phyloP scores from a whole-genome alignment of 1,140 invertebrate species.

The Heliconius nattereri region DNA sequence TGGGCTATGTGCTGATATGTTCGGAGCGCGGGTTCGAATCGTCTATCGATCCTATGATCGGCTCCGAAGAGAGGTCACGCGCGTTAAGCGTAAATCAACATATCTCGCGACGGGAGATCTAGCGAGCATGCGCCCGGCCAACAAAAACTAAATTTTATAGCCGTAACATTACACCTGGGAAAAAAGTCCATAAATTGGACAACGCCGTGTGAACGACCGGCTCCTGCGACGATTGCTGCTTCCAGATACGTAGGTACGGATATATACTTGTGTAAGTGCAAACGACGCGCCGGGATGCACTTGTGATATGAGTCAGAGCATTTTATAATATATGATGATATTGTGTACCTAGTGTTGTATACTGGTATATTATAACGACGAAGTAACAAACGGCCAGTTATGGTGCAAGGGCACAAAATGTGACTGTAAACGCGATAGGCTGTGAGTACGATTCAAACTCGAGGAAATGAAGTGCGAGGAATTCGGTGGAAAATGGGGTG shows the following conservation, averaged over 20 bases:
- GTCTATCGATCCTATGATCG: slow-evolving; percentile 79
- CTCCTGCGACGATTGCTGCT: slow-evolving; percentile 31
- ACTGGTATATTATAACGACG: no score
- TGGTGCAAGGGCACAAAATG: no score
- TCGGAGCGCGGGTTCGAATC: slow-evolving; percentile 70
- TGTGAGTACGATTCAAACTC: no score
- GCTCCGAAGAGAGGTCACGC: slow-evolving; percentile 74
- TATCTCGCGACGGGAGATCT: slow-evolving; percentile 79
- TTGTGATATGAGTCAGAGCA: background rate
- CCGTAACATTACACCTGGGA: slow-evolving; percentile 75
- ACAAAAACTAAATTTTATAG: slow-evolving; percentile 78
- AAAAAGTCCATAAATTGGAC: slow-evolving; percentile 76
- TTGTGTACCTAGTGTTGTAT: no score
- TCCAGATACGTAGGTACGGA: slow-evolving; percentile 23
- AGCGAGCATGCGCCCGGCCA: slow-evolving; percentile 68
- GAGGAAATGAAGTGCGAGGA: no score
- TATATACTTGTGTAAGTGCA: background rate
- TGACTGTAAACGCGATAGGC: no score
- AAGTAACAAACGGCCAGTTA: no score
- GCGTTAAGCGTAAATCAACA: slow-evolving; percentile 80
- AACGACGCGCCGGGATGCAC: background rate
- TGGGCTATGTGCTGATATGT: slow-evolving; percentile 75
- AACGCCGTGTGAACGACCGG: slow-evolving; percentile 47
- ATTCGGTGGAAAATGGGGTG: no score
- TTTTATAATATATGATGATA: background rate